Conservation (phyloP, 1,140 invertebrate species). For the Pomacea maculata region DNA sequence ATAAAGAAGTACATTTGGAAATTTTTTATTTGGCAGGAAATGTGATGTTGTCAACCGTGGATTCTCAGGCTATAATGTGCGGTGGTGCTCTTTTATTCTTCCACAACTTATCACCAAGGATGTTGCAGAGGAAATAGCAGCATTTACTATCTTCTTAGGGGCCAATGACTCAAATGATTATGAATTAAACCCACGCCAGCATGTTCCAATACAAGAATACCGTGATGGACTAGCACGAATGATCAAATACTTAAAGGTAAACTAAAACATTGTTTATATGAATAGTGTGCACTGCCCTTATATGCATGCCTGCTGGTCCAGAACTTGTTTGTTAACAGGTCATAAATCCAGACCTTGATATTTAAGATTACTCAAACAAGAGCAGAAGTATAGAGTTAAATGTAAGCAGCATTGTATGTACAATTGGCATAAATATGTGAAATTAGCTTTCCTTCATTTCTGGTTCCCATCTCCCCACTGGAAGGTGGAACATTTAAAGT, state of each 20-base stretch:
- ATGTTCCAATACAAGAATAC: constrained; percentile 64
- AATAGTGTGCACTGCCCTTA: not conserved
- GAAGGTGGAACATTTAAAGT: not conserved
- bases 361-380: too few species aligned
- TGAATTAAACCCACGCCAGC: constrained; percentile 50
- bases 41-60: constrained; percentile 66
- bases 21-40: constrained; percentile 44
- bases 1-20: not conserved
- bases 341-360: not conserved
- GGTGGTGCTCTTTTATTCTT: constrained; percentile 58
- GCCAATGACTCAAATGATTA: constrained; percentile 63
- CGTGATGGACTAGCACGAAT: constrained; percentile 57
- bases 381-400: not conserved
- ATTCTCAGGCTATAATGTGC: constrained; percentile 65
- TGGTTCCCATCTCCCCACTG: not conserved
- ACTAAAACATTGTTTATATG: not conserved
- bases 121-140: constrained; percentile 47
- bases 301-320: not conserved
- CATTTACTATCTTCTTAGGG: constrained; percentile 63
- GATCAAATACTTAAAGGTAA: constrained; percentile 56
- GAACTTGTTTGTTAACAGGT: not conserved
- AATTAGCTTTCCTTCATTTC: not conserved
- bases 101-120: constrained; percentile 52
- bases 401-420: not conserved
- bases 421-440: too few species aligned